Evolutionary conservation across 2,113 vertebrate genomes (phyloP), one percentile per base, ranked within the genome.

Genomic region (Corythaixoides concolor): DNA sequence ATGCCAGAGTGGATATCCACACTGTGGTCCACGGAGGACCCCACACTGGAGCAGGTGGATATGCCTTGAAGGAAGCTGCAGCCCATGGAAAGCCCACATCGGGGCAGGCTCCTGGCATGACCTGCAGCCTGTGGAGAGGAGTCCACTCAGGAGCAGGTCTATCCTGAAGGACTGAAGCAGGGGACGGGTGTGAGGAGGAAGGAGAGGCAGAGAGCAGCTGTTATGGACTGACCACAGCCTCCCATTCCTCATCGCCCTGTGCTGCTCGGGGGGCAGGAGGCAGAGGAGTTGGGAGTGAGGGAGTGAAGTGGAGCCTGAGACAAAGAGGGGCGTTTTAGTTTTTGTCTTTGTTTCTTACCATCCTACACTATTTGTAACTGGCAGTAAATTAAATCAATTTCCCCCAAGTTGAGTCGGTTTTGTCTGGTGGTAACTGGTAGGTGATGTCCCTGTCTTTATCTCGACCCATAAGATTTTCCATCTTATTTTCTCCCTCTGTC

Each of bases 41-140:
- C 30, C 37, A 49, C 15, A 7, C 4, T 0, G 0, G 45, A 33
- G 45, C 35, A 37, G 35, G 27, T 59, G 24, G 45, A 6, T 60
- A 15, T 50, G 7, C n/a, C 49, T 41, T 39, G 21, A 68, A 73
- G 53, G 26, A 72, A 66, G 11, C 33, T 72, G 58, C 41, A 30
- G 35, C 28, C 33, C 43, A 13, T 2, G 7, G 35, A 43, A 2
- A 76, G 20, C 24, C 35, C 12, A 9, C 0, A 0, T 2, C 66
- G 32, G 32, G 59, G 15, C 26, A 70, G 39, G 8, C 8, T 52
- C 7, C 41, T 75, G 72, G 33, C 19, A 35, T 27, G 39, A 27
- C 28, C 39, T 70, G 28, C 24, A 47, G 52, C 12, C 32, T 5
- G 1, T 53, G 83, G 33, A 45, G 15, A 47, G 21, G 21, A 43